Evolutionary conservation across 2,888 invertebrate genomes (phyloP), one percentile per base, ranked within the genome.

Genomic region (Erebia ligea): DNA sequence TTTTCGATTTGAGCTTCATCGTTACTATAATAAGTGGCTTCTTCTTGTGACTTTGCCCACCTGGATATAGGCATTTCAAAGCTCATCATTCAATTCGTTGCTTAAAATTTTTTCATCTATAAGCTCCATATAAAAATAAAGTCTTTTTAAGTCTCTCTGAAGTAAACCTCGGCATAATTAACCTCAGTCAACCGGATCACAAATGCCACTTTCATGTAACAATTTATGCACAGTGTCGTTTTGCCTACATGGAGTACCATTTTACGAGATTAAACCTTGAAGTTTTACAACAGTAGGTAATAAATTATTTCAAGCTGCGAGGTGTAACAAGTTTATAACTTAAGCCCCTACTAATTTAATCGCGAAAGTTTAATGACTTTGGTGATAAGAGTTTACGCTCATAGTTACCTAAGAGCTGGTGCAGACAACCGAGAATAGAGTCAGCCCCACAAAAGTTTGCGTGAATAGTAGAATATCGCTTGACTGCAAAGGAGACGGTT

Each of bases 341-440:
- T 67, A 50, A 61, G 40, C 40, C 67, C 45, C 13, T 66, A 57
- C 57, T 59, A 67, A 67, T 67, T 67, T 67, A 45, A 67, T 59
- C 50, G 34, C 50, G 59, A 67, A 67, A 59, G 50, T 67, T 61
- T 52, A 59, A 67, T 67, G 67, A 67, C 50, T 67, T 67, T 25
- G 25, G 42, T 45, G 42, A 62, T 62, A 62, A 48, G 45, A 45
- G 1, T 48, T 45, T 48, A 21, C 21, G 62, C 13, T 21, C 17
- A 61, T 61, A 45, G 42, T 61, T 42, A 61, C 17, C 13, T 42
- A 11, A 54, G 19, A 54, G 9, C 19, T 17, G 9, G 2, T 17
- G 52, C 52, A 52, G 52, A 52, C 52, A 9, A 52, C 52, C 52
- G n/a, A 52, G 9, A 52, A 17, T 9, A 17, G 5, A 45, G 11